Conservation (phyloP, 2,113 vertebrate species). For the Smithornis capensis region DNA sequence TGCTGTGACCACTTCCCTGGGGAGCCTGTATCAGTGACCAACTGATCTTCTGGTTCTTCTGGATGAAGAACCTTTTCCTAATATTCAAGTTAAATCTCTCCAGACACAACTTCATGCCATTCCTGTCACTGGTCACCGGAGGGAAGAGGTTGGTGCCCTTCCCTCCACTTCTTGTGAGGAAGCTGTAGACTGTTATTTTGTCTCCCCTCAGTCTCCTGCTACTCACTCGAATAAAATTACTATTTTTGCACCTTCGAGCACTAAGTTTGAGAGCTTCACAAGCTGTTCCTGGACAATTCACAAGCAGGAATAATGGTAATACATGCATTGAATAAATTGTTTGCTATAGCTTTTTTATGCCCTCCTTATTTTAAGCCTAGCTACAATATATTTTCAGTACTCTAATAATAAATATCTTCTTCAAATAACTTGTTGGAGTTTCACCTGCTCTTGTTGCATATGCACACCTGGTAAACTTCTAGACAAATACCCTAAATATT, state of each 20-base stretch:
- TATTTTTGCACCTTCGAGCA: neutral
- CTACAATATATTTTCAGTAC: neutral
- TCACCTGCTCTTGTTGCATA: neutral
- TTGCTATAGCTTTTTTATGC: constrained; percentile 22
- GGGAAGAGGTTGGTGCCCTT: neutral
- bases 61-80: neutral
- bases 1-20: rapidly evolving
- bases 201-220: neutral
- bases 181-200: neutral
- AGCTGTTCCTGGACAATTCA: neutral
- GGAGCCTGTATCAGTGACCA: neutral
- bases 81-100: neutral
- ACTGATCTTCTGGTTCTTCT: rapidly evolving
- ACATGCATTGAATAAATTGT: constrained; percentile 1
- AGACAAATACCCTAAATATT: constrained; percentile 13
- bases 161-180: neutral
- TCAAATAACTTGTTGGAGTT: constrained; percentile 34
- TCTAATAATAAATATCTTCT: constrained; percentile 8
- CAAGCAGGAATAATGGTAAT: neutral
- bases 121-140: neutral
- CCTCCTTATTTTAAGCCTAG: constrained; percentile 3
- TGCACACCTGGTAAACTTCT: neutral
- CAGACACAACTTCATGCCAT: neutral
- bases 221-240: neutral
- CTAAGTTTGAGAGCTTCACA: neutral